These are phyloP conservation scores for Ochotona princeps DNA, from an alignment of 2,113 vertebrate species.

Conservation along the genomic window DNA sequence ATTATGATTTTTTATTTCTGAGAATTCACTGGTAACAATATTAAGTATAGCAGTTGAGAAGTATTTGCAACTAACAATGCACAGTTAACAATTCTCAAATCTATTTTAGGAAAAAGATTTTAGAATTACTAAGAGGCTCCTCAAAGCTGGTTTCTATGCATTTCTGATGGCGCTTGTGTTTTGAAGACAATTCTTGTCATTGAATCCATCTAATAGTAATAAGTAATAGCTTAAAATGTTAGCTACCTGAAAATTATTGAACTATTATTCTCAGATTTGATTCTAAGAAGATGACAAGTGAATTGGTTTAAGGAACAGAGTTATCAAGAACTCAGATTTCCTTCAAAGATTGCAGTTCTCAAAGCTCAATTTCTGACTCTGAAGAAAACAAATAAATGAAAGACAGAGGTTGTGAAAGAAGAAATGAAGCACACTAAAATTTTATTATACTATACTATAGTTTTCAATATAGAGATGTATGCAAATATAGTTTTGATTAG, in stretches of 20 bases:
- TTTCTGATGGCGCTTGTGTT: conserved; percentile 44
- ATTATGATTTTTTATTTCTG: not conserved
- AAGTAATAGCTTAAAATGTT: conserved; percentile 34
- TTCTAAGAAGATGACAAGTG: conserved; percentile 66
- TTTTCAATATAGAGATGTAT: too few species aligned
- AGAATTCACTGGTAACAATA: not conserved
- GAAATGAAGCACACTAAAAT: not conserved
- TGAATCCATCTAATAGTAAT: conserved; percentile 24
- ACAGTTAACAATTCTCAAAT: not conserved
- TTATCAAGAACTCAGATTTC: conserved; percentile 60
- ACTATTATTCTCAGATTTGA: conserved; percentile 63
- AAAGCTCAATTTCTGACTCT: conserved; percentile 58
- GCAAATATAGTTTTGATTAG: too few species aligned
- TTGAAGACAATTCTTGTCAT: conserved; percentile 43
- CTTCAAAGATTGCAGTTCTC: conserved; percentile 61
- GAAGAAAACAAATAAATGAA: conserved; percentile 23
- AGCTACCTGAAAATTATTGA: not conserved
- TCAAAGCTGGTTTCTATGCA: conserved; percentile 17
- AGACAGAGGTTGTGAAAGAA: conserved; percentile 46
- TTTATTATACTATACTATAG: too few species aligned
- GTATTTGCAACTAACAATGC: not conserved
- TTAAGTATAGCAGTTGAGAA: not conserved
- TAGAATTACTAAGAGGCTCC: not conserved
- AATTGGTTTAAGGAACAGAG: conserved; percentile 56
- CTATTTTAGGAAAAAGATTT: conserved; percentile 25